Percentiles rank a stretch among this genome's conserved stretches.
Conservation (phyloP, 1,140 invertebrate species). For the Polypedilum vanderplanki region DNA sequence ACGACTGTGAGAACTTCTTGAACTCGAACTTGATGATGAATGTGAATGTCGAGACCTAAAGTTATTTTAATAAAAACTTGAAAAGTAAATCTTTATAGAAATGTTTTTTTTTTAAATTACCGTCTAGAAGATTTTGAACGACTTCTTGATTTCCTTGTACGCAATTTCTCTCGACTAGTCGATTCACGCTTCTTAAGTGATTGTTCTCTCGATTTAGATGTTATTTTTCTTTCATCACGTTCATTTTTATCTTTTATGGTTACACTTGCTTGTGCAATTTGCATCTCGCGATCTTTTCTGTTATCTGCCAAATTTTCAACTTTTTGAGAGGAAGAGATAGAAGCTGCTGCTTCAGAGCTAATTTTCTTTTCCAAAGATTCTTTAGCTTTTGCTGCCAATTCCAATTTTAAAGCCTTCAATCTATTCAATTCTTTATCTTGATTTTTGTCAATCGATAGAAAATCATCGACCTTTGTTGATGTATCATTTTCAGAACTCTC, state of each 20-base stretch:
- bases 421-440: constrained; percentile 51
- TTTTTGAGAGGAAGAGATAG: background rate
- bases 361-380: constrained; percentile 36
- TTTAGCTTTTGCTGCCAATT: constrained; percentile 56
- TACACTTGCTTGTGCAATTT: background rate
- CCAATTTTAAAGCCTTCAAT: constrained; percentile 54
- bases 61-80: background rate
- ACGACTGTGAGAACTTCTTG: background rate
- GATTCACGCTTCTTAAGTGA: background rate
- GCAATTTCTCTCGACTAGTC: background rate
- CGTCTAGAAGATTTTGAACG: constrained; percentile 43
- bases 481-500: constrained; percentile 31
- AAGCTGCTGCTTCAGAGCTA: background rate
- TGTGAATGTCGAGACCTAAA: background rate
- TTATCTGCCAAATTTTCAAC: background rate
- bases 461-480: constrained; percentile 21
- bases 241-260: constrained; percentile 44
- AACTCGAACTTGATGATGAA: background rate
- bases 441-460: constrained; percentile 24
- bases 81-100: background rate
- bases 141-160: constrained; percentile 38
- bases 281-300: background rate
- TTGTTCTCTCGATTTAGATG: background rate
- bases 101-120: background rate
- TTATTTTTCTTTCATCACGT: background rate